Conservation (phyloP, 2,113 vertebrate species). For the Mandrillus leucophaeus region DNA sequence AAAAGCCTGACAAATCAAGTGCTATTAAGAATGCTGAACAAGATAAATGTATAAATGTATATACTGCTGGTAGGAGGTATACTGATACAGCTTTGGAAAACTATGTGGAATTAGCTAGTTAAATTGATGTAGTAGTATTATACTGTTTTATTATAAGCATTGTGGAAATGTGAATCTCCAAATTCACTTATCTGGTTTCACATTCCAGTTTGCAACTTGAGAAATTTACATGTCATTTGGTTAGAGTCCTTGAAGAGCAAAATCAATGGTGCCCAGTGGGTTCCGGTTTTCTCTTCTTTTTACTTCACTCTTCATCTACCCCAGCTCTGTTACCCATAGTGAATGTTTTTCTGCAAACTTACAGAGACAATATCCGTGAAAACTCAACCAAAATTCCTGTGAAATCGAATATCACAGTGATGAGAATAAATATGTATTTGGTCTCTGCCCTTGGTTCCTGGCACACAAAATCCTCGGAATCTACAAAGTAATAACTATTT, state of each 20-base stretch:
- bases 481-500: neutral
- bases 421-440: neutral
- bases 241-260: neutral
- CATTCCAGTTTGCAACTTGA: neutral
- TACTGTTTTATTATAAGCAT: neutral
- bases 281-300: neutral
- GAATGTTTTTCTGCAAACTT: neutral
- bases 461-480: neutral
- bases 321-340: neutral
- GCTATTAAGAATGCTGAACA: neutral
- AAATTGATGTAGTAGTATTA: neutral
- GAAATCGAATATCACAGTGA: no score
- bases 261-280: neutral
- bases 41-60: neutral
- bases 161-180: neutral
- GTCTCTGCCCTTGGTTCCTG: neutral
- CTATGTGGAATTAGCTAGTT: neutral
- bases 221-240: neutral
- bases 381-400: neutral
- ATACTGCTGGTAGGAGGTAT: neutral
- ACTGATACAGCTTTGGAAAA: neutral
- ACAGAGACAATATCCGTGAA: neutral
- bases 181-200: neutral
- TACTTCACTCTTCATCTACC: neutral
- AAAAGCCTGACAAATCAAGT: neutral